Conservation (phyloP, 92 coral and sea anemone genomes). For the Actinostola sp. region DNA sequence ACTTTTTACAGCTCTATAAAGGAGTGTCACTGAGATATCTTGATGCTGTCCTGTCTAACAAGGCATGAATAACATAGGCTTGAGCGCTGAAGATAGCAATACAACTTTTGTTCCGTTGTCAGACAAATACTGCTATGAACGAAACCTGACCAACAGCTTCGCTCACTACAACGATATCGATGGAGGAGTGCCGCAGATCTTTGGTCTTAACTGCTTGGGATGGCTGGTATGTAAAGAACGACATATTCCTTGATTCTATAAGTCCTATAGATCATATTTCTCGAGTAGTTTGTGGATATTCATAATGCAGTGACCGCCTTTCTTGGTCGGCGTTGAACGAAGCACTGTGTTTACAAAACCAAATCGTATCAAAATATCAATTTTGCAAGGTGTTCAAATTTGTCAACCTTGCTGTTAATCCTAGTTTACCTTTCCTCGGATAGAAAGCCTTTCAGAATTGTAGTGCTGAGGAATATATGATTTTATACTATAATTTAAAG, state of each 20-base stretch:
- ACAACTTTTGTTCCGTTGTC: conserved; percentile 6
- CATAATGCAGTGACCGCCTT: neutral
- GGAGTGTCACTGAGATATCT: conserved; percentile 17
- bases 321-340: neutral
- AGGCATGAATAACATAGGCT: conserved; percentile 31
- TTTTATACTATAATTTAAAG: too few species aligned
- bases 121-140: conserved; percentile 22
- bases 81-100: conserved; percentile 9
- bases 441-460: too few species aligned
- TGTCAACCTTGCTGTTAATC: too few species aligned
- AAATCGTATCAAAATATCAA: too few species aligned
- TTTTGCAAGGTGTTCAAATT: neutral
- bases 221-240: conserved; percentile 79
- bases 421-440: too few species aligned
- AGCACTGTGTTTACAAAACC: neutral
- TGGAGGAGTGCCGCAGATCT: conserved; percentile 92
- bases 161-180: conserved; percentile 69
- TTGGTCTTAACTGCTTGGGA: conserved; percentile 87
- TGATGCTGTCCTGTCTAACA: neutral
- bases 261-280: neutral
- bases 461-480: too few species aligned
- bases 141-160: conserved; percentile 28
- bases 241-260: neutral
- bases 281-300: neutral
- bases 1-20: neutral